These are phyloP conservation scores for Tetramorium bicarinatum DNA, from an alignment of 2,888 invertebrate species.

Conservation along the genomic window DNA sequence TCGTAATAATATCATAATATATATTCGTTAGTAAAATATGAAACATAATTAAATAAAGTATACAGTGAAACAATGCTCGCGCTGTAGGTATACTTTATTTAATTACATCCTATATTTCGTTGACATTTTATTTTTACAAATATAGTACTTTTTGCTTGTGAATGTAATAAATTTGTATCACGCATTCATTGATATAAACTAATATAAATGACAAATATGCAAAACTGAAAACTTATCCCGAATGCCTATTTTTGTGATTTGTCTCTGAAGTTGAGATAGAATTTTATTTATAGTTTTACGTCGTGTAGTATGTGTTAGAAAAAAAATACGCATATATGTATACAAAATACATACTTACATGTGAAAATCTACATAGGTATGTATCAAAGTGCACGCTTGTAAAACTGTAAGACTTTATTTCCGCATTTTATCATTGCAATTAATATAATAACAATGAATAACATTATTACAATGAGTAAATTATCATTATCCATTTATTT, in stretches of 20 bases:
- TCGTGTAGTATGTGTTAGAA: neutral
- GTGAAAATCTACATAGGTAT: neutral
- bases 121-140: neutral
- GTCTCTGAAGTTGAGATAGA: neutral
- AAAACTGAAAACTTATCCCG: too few species aligned
- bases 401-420: neutral
- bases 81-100: too few species aligned
- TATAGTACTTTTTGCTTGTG: neutral
- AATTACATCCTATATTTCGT: too few species aligned
- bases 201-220: neutral
- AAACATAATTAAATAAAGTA: neutral
- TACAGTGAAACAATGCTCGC: too few species aligned
- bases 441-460: neutral
- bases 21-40: neutral
- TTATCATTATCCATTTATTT: neutral
- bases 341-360: too few species aligned
- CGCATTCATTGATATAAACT: neutral
- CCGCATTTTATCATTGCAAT: neutral
- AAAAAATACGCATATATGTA: neutral
- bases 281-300: neutral
- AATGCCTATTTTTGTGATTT: neutral
- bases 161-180: neutral
- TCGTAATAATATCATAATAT: neutral
- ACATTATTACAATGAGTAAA: neutral
- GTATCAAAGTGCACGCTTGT: neutral